Conservation (phyloP, 2,113 vertebrate genomes). For the Chaenogobius annularis region DNA sequence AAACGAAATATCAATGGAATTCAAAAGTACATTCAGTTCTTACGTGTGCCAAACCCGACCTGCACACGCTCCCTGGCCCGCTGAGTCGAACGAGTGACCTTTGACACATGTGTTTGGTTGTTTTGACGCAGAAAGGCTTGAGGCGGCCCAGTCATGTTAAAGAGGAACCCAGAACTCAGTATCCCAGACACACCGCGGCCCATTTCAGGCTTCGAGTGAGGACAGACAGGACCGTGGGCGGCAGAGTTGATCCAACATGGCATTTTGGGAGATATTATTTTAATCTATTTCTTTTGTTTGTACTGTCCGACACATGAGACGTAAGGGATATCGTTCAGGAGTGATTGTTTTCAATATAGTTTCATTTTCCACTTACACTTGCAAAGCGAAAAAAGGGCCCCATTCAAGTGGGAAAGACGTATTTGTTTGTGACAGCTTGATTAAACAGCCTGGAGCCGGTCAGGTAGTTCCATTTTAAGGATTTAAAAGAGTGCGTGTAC, state of each 20-base stretch:
- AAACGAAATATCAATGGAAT: no score
- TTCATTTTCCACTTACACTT: not conserved
- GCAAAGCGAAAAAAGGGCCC: not conserved
- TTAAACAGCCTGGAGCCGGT: not conserved
- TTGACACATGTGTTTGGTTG: slow-evolving; percentile 6
- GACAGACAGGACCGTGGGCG: not conserved
- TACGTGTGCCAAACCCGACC: not conserved
- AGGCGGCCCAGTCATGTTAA: slow-evolving; percentile 36
- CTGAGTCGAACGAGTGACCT: slow-evolving; percentile 35
- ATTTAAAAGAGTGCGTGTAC: not conserved
- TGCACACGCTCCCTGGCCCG: slow-evolving; percentile 13
- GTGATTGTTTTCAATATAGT: not conserved
- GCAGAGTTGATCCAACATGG: not conserved
- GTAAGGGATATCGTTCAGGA: not conserved
- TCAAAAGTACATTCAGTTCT: no score
- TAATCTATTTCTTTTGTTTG: not conserved
- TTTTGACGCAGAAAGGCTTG: slow-evolving; percentile 46
- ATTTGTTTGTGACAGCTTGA: not conserved
- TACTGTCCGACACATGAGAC: not conserved
- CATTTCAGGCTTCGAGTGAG: slow-evolving; percentile 14
- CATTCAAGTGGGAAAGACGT: not conserved
- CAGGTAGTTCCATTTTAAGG: not conserved
- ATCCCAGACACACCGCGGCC: slow-evolving; percentile 3
- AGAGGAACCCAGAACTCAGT: slow-evolving; percentile 20
- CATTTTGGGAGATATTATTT: not conserved